Evolutionary conservation across 2,888 invertebrate genomes (phyloP).

Genomic region (Pediacus dermestoides): DNA sequence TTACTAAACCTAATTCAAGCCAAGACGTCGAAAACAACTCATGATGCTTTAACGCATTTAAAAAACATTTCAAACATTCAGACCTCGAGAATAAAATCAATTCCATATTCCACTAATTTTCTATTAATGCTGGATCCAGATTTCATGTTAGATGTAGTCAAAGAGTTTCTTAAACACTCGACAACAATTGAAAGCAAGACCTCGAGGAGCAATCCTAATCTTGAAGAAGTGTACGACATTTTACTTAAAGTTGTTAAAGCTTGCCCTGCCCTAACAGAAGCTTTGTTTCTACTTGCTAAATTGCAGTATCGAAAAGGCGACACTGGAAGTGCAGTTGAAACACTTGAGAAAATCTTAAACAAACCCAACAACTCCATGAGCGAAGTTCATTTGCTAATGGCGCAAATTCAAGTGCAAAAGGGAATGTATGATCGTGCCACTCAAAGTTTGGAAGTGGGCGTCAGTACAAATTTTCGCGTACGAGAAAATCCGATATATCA

Average conservation of each 20-base stretch:
- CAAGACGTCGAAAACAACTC: slow-evolving; percentile 57
- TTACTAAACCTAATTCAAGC: slow-evolving; percentile 67
- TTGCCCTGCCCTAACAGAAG: slow-evolving; percentile 75
- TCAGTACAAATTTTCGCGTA: slow-evolving; percentile 90
- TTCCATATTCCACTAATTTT: slow-evolving; percentile 73
- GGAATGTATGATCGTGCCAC: slow-evolving; percentile 71
- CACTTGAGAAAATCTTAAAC: slow-evolving; percentile 70
- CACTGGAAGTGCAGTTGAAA: slow-evolving; percentile 64
- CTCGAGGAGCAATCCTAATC: slow-evolving; percentile 6
- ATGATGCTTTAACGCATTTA: slow-evolving; percentile 57
- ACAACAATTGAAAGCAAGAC: slow-evolving; percentile 46
- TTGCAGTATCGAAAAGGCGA: slow-evolving; percentile 80
- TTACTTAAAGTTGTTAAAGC: slow-evolving; percentile 70
- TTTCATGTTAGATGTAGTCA: slow-evolving; percentile 74
- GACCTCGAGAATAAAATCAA: slow-evolving; percentile 51
- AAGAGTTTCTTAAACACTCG: slow-evolving; percentile 71
- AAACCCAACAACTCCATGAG: slow-evolving; percentile 74
- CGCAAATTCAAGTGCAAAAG: slow-evolving; percentile 76
- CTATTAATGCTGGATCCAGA: slow-evolving; percentile 78
- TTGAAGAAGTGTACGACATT: slow-evolving; percentile 39
- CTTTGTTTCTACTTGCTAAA: slow-evolving; percentile 70
- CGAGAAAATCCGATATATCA: slow-evolving; percentile 89
- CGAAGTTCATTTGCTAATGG: slow-evolving; percentile 80
- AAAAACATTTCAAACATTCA: slow-evolving; percentile 61
- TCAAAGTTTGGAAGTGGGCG: slow-evolving; percentile 81